Conservation (phyloP, 1,140 invertebrate species). For the Diachasmimorpha longicaudata region DNA sequence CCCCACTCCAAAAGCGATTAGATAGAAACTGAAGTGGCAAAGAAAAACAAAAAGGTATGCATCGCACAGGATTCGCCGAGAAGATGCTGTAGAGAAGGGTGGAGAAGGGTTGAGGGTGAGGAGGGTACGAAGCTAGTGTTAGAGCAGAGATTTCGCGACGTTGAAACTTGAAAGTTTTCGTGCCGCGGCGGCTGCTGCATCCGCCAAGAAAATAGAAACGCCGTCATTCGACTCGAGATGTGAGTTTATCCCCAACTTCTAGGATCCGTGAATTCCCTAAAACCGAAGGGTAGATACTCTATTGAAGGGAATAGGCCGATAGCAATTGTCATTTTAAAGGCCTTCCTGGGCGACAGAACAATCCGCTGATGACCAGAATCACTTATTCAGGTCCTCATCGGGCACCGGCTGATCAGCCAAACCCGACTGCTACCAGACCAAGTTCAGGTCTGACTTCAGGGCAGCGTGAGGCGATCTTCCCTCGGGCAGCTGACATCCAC, state of each 20-base stretch:
- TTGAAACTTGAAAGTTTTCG: background rate
- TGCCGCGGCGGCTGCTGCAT: background rate
- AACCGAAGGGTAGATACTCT: too few relatives aligned
- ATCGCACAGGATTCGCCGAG: background rate
- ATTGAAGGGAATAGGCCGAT: too few relatives aligned
- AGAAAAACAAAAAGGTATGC: constrained; percentile 2
- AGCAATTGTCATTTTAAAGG: too few relatives aligned
- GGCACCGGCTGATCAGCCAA: too few relatives aligned
- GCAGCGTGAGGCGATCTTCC: too few relatives aligned
- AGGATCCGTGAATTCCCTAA: too few relatives aligned
- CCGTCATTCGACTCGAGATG: background rate
- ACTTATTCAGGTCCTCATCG: too few relatives aligned
- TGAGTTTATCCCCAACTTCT: background rate
- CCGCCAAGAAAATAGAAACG: background rate
- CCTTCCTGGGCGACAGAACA: too few relatives aligned
- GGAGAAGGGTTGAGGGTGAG: background rate
- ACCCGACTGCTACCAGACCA: too few relatives aligned
- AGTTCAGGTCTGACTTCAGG: too few relatives aligned
- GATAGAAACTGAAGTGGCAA: background rate
- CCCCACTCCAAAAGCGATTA: background rate
- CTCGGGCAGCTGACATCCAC: too few relatives aligned
- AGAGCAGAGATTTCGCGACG: background rate
- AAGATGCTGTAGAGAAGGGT: background rate
- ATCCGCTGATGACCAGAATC: too few relatives aligned
- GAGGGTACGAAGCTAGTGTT: background rate